Conservation (phyloP, 2,113 vertebrate genomes). For the Cynoglossus semilaevis region DNA sequence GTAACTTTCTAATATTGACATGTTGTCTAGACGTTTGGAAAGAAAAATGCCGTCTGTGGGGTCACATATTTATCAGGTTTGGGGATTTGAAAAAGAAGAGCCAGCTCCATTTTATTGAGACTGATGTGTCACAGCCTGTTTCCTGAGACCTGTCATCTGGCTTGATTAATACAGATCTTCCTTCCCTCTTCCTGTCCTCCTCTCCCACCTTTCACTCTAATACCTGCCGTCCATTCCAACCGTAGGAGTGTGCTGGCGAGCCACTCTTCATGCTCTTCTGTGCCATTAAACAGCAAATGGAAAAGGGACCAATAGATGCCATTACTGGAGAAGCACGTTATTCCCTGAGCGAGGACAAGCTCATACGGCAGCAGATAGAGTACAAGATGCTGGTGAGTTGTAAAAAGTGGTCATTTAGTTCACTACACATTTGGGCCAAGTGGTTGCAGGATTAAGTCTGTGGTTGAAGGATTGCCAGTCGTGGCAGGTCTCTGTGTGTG, state of each 20-base stretch:
- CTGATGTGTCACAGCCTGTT: conserved; percentile 23
- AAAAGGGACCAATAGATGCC: conserved; percentile 92
- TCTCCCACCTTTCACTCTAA: conserved; percentile 46
- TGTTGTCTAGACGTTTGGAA: conserved; percentile 16
- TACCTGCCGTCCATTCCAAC: conserved; percentile 39
- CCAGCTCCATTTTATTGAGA: conserved; percentile 10
- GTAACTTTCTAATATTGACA: conserved; percentile 28
- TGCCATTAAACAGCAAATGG: conserved; percentile 98
- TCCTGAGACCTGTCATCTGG: conserved; percentile 12
- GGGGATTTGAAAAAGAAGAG: not conserved
- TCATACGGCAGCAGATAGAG: conserved; percentile 95
- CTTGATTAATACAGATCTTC: conserved; percentile 34
- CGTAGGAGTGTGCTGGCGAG: conserved; percentile 90
- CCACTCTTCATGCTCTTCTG: conserved; percentile 96
- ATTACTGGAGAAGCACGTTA: conserved; percentile 93
- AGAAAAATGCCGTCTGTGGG: conserved; percentile 16
- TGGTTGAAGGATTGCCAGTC: no score
- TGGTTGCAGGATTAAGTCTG: no score
- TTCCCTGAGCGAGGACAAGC: conserved; percentile 93
- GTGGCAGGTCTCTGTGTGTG: no score
- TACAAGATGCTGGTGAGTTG: conserved; percentile 92
- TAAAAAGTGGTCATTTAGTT: conserved; percentile 1
- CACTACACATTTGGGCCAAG: no score
- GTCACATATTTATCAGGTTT: conserved; percentile 19
- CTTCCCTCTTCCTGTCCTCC: conserved; percentile 6